Base-by-base conservation (phyloP, 1,140 invertebrate species). In the Drosophila prosaltans region DNA sequence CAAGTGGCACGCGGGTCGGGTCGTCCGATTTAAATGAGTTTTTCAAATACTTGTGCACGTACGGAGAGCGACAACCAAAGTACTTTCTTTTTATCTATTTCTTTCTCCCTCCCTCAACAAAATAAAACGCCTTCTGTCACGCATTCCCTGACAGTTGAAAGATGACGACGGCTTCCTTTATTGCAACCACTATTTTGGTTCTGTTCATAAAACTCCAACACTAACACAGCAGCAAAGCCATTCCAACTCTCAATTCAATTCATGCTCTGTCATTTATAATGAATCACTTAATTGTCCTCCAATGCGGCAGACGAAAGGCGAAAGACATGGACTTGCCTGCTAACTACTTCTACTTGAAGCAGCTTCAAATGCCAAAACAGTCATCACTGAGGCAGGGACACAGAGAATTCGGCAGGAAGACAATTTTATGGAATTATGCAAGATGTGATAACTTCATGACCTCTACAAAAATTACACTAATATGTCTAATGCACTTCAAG, bases 21-120 rank as follows among this genome's bases (percentile, higher is more conserved):
- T 73, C 65, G 70, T 84, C 59, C 71, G 77, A 81, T 89, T 89
- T 89, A 89, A 89, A 89, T 89, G 85, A 90, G 85, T 84, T 90
- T 89, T 84, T 89, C 73, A 81, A 84, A 89, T 89, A 89, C 84
- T 89, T 89, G 81, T 89, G 84, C 84, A 90, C 84, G 84, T 89
- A 90, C 78, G 58, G 43, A 70, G 59, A 41, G 59, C 45, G 48
- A 76, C 74, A 76, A 66, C 60, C 72, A 45, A 79, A 88, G 83
- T 82, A 86, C 80, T 81, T 82, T 82, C 80, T 71, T 82, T 82
- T 69, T 80, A 48, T 64, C 30, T 39, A 32, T 39, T 32, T 51
- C 45, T 81, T 65, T 55, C 65, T 72, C 73, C 61, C 58, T 75
- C 60, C 45, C 60, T 10, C 48, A 7, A 30, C 36, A 24, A 70